A percentile compares a stretch with the other conserved stretches of the same genome.
Conservation (phyloP, 2,888 invertebrate genomes). For the Athetis lepigone region DNA sequence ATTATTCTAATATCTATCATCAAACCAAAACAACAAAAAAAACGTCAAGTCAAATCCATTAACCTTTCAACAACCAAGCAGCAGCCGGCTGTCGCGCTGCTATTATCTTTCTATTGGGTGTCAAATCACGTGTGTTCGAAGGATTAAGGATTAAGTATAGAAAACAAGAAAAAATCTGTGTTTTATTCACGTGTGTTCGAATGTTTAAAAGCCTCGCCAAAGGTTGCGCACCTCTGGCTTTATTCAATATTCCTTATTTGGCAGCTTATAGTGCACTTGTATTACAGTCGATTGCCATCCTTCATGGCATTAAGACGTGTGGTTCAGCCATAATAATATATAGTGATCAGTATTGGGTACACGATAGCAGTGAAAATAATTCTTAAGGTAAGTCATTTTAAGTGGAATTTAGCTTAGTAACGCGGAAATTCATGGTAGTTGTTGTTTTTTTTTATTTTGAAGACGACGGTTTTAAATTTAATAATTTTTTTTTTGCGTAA, state of each 20-base stretch:
- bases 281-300: conserved; percentile 37
- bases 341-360: conserved; percentile 27
- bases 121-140: too few relatives aligned
- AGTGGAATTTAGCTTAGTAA: neutral
- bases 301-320: conserved; percentile 29
- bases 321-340: conserved; percentile 7
- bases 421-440: neutral
- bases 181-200: neutral
- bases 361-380: conserved; percentile 30
- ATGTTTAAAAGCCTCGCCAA: conserved; percentile 5
- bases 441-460: too few relatives aligned
- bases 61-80: too few relatives aligned
- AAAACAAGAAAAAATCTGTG: neutral
- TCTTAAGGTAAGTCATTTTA: conserved; percentile 39
- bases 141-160: too few relatives aligned
- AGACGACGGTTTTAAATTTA: too few relatives aligned
- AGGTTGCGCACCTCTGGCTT: conserved; percentile 38
- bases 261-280: conserved; percentile 17
- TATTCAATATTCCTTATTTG: conserved; percentile 56
- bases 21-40: too few relatives aligned
- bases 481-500: too few relatives aligned
- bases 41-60: too few relatives aligned
- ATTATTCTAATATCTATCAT: too few relatives aligned
- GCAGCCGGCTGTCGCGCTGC: too few relatives aligned
- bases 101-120: too few relatives aligned